Percentiles rank a stretch among this genome's conserved stretches.
Evolutionary conservation across 1,140 invertebrate species (phyloP).

Genomic region (Microplitis mediator): DNA sequence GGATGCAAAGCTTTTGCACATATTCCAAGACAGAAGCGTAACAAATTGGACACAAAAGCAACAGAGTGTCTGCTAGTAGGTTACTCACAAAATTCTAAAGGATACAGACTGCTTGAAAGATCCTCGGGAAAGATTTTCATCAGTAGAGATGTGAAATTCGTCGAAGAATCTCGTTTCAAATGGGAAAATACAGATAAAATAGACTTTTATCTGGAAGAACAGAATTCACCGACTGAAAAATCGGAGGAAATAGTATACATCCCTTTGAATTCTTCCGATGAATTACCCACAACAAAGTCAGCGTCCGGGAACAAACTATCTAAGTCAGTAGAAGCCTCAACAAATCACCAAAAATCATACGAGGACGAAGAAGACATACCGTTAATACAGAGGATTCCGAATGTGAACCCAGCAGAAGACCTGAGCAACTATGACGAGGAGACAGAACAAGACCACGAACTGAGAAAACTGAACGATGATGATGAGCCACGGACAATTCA

Average conservation of each 20-base stretch:
- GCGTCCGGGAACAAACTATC: no score
- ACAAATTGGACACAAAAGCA: conserved; percentile 44
- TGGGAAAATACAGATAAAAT: not conserved
- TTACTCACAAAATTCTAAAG: conserved; percentile 43
- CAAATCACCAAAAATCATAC: no score
- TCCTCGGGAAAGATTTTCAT: conserved; percentile 38
- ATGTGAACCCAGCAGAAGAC: no score
- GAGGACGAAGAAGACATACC: no score
- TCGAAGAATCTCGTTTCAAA: not conserved
- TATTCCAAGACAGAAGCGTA: conserved; percentile 36
- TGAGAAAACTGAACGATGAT: not conserved
- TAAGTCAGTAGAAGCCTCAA: no score
- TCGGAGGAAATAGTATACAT: no score
- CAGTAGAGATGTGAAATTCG: conserved; percentile 24
- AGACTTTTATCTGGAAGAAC: not conserved
- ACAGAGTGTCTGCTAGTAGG: conserved; percentile 45
- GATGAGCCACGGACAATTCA: not conserved
- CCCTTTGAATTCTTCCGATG: no score
- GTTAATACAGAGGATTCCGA: no score
- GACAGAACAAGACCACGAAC: no score
- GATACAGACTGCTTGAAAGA: conserved; percentile 45
- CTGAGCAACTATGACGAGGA: no score
- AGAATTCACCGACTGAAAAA: not conserved
- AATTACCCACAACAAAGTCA: no score
- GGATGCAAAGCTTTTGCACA: conserved; percentile 30